These are phyloP conservation scores for Philereme transversata DNA, from an alignment of 2,888 invertebrate genomes.

Conservation along the genomic window DNA sequence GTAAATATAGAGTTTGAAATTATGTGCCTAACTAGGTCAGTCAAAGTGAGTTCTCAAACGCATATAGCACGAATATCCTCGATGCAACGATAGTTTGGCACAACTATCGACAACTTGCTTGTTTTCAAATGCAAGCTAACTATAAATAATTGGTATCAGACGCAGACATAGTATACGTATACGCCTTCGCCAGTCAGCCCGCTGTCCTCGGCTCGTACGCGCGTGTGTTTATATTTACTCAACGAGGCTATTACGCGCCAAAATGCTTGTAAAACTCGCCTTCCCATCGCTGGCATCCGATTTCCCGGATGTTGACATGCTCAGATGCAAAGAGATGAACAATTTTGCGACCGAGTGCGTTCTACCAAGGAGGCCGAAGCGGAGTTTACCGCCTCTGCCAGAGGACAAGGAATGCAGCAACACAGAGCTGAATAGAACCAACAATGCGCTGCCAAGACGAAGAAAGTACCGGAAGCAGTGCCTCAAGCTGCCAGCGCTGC, in stretches of 20 bases:
- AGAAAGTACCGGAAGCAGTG: constrained; percentile 65
- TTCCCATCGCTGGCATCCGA: constrained; percentile 55
- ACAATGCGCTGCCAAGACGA: constrained; percentile 54
- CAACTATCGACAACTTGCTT: constrained; percentile 25
- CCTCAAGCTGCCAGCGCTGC: constrained; percentile 63
- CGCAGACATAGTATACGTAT: constrained; percentile 9
- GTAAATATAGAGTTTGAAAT: neutral
- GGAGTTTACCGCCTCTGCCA: constrained; percentile 66
- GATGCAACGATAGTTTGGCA: constrained; percentile 27
- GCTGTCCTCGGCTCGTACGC: constrained; percentile 51
- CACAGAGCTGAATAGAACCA: constrained; percentile 62
- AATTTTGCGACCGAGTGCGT: constrained; percentile 69
- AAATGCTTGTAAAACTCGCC: constrained; percentile 68
- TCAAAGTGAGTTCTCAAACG: neutral
- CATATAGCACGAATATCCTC: constrained; percentile 19
- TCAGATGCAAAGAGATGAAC: constrained; percentile 66
- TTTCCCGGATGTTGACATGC: constrained; percentile 70
- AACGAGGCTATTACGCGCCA: constrained; percentile 18
- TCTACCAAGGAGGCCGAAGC: constrained; percentile 64
- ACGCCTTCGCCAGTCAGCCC: constrained; percentile 44
- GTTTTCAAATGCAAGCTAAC: constrained; percentile 53
- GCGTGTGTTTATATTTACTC: constrained; percentile 45
- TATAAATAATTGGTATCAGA: constrained; percentile 47
- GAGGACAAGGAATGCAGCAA: constrained; percentile 75
- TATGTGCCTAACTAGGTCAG: constrained; percentile 9